A percentile compares a stretch with the other conserved stretches of the same genome.
Evolutionary conservation across 2,888 invertebrate species (phyloP).

Genomic region (Liodrosophila aerea): DNA sequence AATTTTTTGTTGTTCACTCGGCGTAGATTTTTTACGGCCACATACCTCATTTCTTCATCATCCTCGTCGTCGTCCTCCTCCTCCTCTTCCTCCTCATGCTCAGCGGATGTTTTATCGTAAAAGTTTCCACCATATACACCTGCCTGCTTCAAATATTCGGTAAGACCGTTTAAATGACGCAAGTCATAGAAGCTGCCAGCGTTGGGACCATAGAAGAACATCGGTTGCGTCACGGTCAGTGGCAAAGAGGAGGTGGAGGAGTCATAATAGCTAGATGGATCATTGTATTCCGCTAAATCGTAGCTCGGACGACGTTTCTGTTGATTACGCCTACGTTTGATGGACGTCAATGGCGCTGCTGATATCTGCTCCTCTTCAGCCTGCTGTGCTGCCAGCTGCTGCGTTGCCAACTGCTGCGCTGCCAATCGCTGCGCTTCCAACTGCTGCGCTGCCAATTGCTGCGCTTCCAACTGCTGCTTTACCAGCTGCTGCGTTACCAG

Average conservation of each 20-base stretch:
- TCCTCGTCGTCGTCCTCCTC: neutral
- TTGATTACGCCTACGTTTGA: constrained; percentile 58
- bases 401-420: neutral
- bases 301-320: constrained; percentile 39
- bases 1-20: constrained; percentile 37
- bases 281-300: constrained; percentile 37
- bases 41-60: constrained; percentile 5
- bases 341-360: constrained; percentile 22
- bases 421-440: too few relatives aligned
- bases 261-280: constrained; percentile 40
- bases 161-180: constrained; percentile 42
- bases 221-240: constrained; percentile 24
- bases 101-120: neutral
- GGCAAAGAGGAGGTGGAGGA: neutral
- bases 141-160: constrained; percentile 19
- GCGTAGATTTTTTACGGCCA: constrained; percentile 5
- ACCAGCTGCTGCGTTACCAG: constrained; percentile 7
- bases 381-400: too few relatives aligned
- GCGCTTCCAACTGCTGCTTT: too few relatives aligned
- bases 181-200: constrained; percentile 50
- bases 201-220: constrained; percentile 49
- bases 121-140: constrained; percentile 34
- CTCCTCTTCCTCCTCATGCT: neutral
- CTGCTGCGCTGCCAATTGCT: neutral
- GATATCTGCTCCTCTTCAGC: too few relatives aligned